phyloP scores from a whole-genome alignment of 2,113 vertebrate species.

The Crypturellus undulatus region DNA sequence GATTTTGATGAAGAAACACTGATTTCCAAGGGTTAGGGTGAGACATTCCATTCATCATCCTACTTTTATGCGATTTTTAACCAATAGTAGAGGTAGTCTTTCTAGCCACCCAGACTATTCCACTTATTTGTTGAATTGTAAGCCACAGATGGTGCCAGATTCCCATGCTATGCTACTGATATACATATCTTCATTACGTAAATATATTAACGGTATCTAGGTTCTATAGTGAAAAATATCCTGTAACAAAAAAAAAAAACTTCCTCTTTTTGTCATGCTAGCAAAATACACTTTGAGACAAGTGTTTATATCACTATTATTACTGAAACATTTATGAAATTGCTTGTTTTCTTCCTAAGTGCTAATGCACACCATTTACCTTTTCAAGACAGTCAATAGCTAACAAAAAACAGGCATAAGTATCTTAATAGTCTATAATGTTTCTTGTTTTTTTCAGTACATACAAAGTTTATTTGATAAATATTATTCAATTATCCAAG shows the following conservation, averaged over 20 bases:
- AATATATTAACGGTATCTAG: background rate
- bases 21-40: background rate
- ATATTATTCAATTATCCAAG: conserved; percentile 66
- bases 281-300: background rate
- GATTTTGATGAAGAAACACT: background rate
- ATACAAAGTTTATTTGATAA: conserved; percentile 45
- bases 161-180: background rate
- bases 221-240: background rate
- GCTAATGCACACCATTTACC: background rate
- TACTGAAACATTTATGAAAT: background rate
- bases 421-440: background rate
- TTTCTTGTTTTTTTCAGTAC: background rate
- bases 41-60: background rate
- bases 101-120: background rate
- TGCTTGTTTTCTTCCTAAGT: background rate
- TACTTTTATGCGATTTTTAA: background rate
- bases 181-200: background rate
- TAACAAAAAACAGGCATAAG: background rate
- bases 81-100: background rate
- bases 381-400: background rate
- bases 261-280: background rate
- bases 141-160: background rate
- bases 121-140: background rate
- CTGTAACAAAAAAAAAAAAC: background rate
- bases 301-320: background rate